Evolutionary conservation across 2,113 vertebrate genomes (phyloP).

Genomic region (Neotragus moschatus): DNA sequence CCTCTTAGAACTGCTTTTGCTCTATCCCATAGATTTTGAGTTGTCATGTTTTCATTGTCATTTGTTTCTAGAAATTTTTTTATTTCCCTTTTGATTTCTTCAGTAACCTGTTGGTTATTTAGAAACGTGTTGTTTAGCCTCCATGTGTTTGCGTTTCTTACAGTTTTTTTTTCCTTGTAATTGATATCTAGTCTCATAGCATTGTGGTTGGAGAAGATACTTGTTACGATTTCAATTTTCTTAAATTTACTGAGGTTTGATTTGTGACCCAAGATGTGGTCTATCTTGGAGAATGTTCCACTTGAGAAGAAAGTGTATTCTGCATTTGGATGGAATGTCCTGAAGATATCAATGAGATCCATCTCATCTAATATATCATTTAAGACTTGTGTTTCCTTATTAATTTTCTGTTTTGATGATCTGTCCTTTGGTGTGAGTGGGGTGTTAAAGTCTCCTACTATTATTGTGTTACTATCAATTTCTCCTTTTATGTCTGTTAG

Average conservation of each 20-base stretch:
- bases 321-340: not conserved
- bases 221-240: not conserved
- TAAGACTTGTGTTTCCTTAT: not conserved
- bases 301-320: not conserved
- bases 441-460: not conserved
- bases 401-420: not conserved
- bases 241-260: not conserved
- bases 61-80: not conserved
- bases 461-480: not conserved
- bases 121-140: not conserved
- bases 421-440: not conserved
- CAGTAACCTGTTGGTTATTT: not conserved
- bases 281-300: not conserved
- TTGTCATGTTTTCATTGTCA: not conserved
- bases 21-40: not conserved
- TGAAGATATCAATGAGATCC: not conserved
- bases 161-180: not conserved
- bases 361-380: not conserved
- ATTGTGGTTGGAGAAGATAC: not conserved
- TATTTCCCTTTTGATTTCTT: not conserved
- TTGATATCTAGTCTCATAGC: not conserved
- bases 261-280: not conserved
- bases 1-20: not conserved
- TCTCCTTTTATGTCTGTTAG: not conserved
- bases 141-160: not conserved